Base-by-base conservation (phyloP, 2,797 vertebrate genomes). In the Myiotriccus ornatus region DNA sequence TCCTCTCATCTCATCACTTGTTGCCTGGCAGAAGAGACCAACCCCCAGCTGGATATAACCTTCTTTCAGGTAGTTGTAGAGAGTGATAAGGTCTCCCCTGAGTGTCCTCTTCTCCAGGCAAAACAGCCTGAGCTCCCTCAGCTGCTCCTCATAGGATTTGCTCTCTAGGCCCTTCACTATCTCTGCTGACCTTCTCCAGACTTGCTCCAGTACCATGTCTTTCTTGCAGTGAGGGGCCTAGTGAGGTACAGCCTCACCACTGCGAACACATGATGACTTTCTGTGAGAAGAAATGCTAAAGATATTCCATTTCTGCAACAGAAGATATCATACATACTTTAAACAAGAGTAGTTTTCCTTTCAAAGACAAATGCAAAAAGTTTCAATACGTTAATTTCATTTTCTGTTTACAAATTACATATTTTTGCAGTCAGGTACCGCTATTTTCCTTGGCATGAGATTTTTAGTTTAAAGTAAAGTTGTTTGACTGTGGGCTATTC, bases 1-100 rank as follows among this genome's bases (percentile, higher is more conserved):
- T 16, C 21, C 25, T 35, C 25, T 41, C 50, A 21, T 52, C 18
- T 6, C 37, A 17, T 15, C 28, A 21, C 20, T 28, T 24, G 19
- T 4, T 73, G 37, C 28, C 24, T 52, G 13, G 28, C 39, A 46
- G 28, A 65, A 53, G 39, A 80, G 34, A 25, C 10, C 1, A 4
- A 30, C 2, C 4, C 5, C 2, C 10, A n/a, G 4, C 4, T 41
- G 21, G 14, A 24, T 60, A 47, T 24, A 46, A 4, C n/a, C 37
- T 69, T 24, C 24, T 69, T 46, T 47, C 53, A 68, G 21, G 41
- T 19, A 32, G 25, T 23, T 47, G 30, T 16, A 35, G 34, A 27
- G 14, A 53, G 12, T 3, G 8, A 41, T 27, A 22, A 41, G 6
- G 22, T 60, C 47, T 16, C 7, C 15, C 25, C 14, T 0, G 2